phyloP scores from a whole-genome alignment of 2,888 invertebrate genomes.

The Spilosoma lubricipeda region DNA sequence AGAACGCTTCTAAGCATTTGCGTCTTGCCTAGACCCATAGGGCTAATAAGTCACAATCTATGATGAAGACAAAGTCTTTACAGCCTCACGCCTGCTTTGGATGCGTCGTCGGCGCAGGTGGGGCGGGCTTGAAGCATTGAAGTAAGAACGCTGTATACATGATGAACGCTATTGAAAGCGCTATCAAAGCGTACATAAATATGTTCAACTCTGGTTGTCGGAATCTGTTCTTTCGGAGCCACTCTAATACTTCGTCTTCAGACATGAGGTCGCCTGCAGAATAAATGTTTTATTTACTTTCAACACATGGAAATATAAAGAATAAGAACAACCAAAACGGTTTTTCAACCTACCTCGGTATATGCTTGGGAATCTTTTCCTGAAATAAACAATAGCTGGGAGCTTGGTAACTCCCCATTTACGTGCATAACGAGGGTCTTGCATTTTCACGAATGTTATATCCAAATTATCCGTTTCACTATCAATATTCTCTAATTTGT shows the following conservation, averaged over 20 bases:
- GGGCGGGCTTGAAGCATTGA: constrained; percentile 94
- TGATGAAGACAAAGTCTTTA: constrained; percentile 49
- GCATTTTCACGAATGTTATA: constrained; percentile 97
- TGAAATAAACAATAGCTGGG: constrained; percentile 96
- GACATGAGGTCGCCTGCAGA: constrained; percentile 92
- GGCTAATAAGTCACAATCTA: constrained; percentile 59
- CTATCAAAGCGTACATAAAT: constrained; percentile 97
- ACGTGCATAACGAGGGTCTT: constrained; percentile 95
- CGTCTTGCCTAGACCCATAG: constrained; percentile 26
- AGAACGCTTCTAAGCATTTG: constrained; percentile 22
- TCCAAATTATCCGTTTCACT: constrained; percentile 97
- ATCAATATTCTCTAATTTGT: constrained; percentile 96
- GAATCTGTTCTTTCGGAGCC: constrained; percentile 97
- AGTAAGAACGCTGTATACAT: constrained; percentile 96
- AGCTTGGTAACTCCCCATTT: constrained; percentile 97
- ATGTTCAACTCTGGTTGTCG: constrained; percentile 96
- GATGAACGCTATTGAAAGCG: constrained; percentile 93
- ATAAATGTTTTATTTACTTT: neutral
- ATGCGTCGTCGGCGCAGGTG: constrained; percentile 87
- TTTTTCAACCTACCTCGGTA: constrained; percentile 89
- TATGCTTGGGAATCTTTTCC: constrained; percentile 96
- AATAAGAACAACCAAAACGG: neutral
- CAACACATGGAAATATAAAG: neutral
- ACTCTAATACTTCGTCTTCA: constrained; percentile 95
- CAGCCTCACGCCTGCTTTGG: constrained; percentile 88